Conservation (phyloP, 2,797 vertebrate genomes). For the Sebastes iracundus region DNA sequence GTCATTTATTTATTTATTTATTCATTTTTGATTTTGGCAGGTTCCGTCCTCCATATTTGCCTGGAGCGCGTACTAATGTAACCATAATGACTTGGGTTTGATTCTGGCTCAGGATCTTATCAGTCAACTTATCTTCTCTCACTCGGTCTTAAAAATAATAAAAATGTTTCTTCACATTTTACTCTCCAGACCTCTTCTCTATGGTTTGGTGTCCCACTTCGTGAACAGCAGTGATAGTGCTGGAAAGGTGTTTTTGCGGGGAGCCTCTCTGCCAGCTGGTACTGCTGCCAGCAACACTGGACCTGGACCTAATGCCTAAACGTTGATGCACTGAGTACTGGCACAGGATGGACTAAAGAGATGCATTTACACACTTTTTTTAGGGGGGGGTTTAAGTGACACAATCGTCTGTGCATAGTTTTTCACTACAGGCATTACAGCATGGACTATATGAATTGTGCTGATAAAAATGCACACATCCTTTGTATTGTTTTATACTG, state of each 20-base stretch:
- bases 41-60: too few species aligned
- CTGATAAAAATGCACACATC: not conserved
- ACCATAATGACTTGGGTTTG: not conserved
- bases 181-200: constrained; percentile 90
- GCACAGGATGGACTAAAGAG: not conserved
- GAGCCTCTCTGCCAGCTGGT: constrained; percentile 57
- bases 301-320: constrained; percentile 42
- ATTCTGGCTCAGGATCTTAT: not conserved
- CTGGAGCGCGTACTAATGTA: not conserved
- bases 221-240: constrained; percentile 77
- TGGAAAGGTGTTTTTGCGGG: constrained; percentile 75
- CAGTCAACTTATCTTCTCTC: not conserved
- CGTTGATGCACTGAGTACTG: not conserved
- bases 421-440: not conserved
- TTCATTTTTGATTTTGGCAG: too few species aligned
- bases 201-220: constrained; percentile 91
- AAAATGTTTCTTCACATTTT: constrained; percentile 2
- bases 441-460: not conserved
- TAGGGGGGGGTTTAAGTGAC: not conserved
- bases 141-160: not conserved
- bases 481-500: not conserved
- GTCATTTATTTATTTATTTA: too few species aligned
- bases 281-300: constrained; percentile 7
- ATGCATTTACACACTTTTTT: not conserved
- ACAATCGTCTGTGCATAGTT: not conserved